Evolutionary conservation across 1,140 invertebrate genomes (phyloP), one percentile per base, ranked within the genome.

Genomic region (Agrypnia vestita): DNA sequence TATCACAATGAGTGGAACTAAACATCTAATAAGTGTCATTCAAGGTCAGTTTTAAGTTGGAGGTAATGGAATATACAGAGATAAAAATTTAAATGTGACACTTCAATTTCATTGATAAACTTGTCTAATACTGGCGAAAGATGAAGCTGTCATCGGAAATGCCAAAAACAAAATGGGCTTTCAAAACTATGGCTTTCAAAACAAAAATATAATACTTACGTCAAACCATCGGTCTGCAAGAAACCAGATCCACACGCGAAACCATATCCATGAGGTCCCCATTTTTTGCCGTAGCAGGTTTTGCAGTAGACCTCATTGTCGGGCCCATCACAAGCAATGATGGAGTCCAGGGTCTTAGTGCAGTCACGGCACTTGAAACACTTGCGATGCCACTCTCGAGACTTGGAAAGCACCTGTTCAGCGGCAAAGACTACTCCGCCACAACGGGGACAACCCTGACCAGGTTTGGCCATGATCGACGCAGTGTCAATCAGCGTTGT

Each of bases 281-380:
- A 98, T 86, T 97, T 96, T 88, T 97, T 97, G 81, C 92, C 93
- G 86, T 97, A 97, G 88, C 96, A 97, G 82, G 95, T 96, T 87
- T 96, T 97, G 89, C 97, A 99, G 89, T 97, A 99, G 61, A 99
- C 94, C 82, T 98, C 95, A 80, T 91, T 92, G 85, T 97, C 95
- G 44, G 96, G 96, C 35, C 96, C 96, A 85, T 97, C 96, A 86
- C 96, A 97, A 82, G 96, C 97, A 83, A 96, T 96, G 85, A 97
- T 97, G 17, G 97, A 98, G 86, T 98, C 97, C 67, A 98, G 91
- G 19, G 95, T 96, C 85, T 97, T 97, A 84, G 93, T 95, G 88
- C 98, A 99, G 84, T 96, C 95, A 87, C 91, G 94, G 88, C 98
- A 99, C 88, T 98, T 99, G 92, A 98, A 99, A 90, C 98, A 99